Percentiles rank a stretch among this genome's conserved stretches.
These are phyloP conservation scores for Platycheirus albimanus DNA, from an alignment of 2,888 invertebrate species.

Conservation along the genomic window DNA sequence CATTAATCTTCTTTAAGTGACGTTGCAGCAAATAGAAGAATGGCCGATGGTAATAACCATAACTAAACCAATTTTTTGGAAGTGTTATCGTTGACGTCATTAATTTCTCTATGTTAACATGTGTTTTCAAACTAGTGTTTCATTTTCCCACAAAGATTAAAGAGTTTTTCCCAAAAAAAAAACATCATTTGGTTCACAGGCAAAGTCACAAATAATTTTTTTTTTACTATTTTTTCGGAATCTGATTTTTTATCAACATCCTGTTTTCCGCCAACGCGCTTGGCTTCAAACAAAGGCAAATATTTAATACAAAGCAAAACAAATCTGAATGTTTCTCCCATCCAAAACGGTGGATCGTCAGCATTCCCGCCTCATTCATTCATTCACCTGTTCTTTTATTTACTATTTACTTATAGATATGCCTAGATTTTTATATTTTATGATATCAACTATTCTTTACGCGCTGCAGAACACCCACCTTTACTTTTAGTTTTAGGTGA, in stretches of 20 bases:
- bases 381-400: slow-evolving; percentile 70
- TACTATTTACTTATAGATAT: slow-evolving; percentile 52
- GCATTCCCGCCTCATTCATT: slow-evolving; percentile 55
- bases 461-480: slow-evolving; percentile 69
- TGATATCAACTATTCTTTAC: slow-evolving; percentile 66
- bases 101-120: too few species aligned
- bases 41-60: too few species aligned
- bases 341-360: slow-evolving; percentile 7
- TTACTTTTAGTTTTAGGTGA: slow-evolving; percentile 22
- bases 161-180: not conserved
- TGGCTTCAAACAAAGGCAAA: slow-evolving; percentile 66
- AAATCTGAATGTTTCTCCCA: slow-evolving; percentile 55
- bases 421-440: slow-evolving; percentile 39
- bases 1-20: too few species aligned
- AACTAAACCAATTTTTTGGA: too few species aligned
- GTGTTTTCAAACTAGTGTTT: too few species aligned
- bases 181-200: slow-evolving; percentile 58
- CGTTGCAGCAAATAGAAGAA: too few species aligned
- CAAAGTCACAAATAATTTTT: slow-evolving; percentile 53
- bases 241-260: slow-evolving; percentile 66
- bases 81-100: too few species aligned
- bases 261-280: slow-evolving; percentile 70
- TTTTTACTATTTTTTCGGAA: slow-evolving; percentile 19
- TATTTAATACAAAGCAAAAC: slow-evolving; percentile 26
- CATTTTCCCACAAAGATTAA: slow-evolving; percentile 18